These are phyloP conservation scores for Scolopax mira DNA, from an alignment of 2,113 vertebrate species.

Conservation along the genomic window DNA sequence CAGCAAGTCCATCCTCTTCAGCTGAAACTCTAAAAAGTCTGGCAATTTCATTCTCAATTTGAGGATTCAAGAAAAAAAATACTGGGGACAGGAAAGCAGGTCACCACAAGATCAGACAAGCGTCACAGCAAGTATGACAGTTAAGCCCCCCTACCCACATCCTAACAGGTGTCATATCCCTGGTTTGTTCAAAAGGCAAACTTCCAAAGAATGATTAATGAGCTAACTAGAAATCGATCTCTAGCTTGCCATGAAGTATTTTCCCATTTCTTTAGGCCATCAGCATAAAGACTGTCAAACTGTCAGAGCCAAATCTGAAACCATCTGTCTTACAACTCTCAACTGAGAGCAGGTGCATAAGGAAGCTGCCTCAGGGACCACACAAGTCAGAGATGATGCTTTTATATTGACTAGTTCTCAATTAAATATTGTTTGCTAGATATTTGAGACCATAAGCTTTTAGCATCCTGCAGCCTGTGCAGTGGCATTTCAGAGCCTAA, in stretches of 20 bases:
- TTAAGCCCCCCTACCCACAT: background rate
- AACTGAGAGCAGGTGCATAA: background rate
- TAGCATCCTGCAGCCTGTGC: background rate
- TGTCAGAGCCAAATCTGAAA: background rate
- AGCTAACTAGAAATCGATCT: background rate
- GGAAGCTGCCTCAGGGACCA: background rate
- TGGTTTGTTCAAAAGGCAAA: background rate
- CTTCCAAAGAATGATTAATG: background rate
- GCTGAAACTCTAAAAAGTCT: background rate
- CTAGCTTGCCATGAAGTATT: background rate
- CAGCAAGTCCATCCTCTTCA: background rate
- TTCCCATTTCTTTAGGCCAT: background rate
- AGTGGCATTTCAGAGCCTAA: background rate
- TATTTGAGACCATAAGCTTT: background rate
- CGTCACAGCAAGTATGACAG: background rate
- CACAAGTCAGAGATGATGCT: background rate
- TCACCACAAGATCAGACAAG: background rate
- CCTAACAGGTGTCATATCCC: background rate
- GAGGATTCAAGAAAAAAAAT: background rate
- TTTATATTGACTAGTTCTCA: background rate
- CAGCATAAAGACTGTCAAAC: background rate
- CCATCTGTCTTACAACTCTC: background rate
- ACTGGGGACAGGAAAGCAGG: background rate
- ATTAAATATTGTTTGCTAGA: fast-evolving
- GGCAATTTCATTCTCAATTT: background rate